Percentiles rank a stretch among this genome's conserved stretches.
These are phyloP conservation scores for Physocephala rufipes DNA, from an alignment of 2,888 invertebrate genomes.

Conservation along the genomic window DNA sequence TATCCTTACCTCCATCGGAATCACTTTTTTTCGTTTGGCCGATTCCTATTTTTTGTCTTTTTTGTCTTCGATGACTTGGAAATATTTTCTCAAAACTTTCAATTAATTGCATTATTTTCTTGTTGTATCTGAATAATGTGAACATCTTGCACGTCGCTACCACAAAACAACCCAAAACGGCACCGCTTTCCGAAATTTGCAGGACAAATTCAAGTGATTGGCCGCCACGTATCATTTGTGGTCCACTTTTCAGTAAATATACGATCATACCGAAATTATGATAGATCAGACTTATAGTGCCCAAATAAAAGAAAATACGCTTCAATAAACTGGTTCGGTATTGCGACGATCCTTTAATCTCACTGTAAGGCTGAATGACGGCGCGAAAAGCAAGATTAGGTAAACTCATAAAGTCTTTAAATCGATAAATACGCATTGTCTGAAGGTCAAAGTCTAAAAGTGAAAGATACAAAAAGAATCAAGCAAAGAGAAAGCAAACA, in stretches of 20 bases:
- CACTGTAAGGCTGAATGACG: slow-evolving; percentile 48
- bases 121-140: slow-evolving; percentile 45
- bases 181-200: slow-evolving; percentile 49
- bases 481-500: too few relatives aligned
- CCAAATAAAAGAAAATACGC: slow-evolving; percentile 46
- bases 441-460: not conserved
- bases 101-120: slow-evolving; percentile 48
- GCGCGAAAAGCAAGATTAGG: slow-evolving; percentile 51
- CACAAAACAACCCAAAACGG: slow-evolving; percentile 49
- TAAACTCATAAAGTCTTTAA: slow-evolving; percentile 54
- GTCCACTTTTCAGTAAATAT: slow-evolving; percentile 42
- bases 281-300: slow-evolving; percentile 49
- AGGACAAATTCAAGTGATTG: slow-evolving; percentile 44
- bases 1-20: not conserved
- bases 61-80: slow-evolving; percentile 33
- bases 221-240: slow-evolving; percentile 10
- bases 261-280: slow-evolving; percentile 53
- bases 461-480: too few relatives aligned
- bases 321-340: not conserved
- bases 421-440: slow-evolving; percentile 33
- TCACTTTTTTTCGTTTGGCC: too few relatives aligned
- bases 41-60: not conserved
- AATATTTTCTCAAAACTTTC: slow-evolving; percentile 44
- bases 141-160: slow-evolving; percentile 53
- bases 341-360: slow-evolving; percentile 40